These are phyloP conservation scores for Chydorus sphaericus DNA, from an alignment of 2,888 invertebrate genomes.

Conservation along the genomic window DNA sequence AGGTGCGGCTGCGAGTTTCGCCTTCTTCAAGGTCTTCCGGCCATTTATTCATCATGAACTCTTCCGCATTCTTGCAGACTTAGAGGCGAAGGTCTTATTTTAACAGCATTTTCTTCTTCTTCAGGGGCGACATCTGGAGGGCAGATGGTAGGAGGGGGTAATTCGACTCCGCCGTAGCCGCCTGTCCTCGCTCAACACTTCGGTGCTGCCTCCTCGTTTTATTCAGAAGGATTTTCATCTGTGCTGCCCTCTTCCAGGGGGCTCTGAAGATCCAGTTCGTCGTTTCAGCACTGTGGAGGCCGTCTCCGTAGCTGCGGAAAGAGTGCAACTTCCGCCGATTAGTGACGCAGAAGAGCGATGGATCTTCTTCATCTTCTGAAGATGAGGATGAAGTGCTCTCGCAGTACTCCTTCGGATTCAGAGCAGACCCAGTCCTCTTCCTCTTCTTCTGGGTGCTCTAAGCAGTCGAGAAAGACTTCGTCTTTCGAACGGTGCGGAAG, in stretches of 20 bases:
- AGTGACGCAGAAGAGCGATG: background rate
- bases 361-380: too few species aligned
- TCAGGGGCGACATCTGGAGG: slow-evolving; percentile 4
- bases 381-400: too few species aligned
- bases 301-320: slow-evolving; percentile 35
- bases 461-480: slow-evolving; percentile 1
- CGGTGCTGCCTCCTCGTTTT: slow-evolving; percentile 38
- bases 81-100: slow-evolving; percentile 10
- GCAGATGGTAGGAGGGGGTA: slow-evolving; percentile 2
- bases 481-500: slow-evolving; percentile 19
- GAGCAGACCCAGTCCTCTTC: background rate
- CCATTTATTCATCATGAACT: background rate
- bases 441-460: background rate
- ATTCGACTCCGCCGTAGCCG: slow-evolving; percentile 46
- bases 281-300: slow-evolving; percentile 27
- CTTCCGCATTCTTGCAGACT: slow-evolving; percentile 13
- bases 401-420: too few species aligned
- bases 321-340: slow-evolving; percentile 27
- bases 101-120: slow-evolving; percentile 8
- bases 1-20: slow-evolving; percentile 1
- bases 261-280: slow-evolving; percentile 6
- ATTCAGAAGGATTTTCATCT: too few species aligned
- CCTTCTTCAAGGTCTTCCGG: background rate
- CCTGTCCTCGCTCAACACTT: slow-evolving; percentile 68
- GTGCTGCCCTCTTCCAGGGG: too few species aligned